A percentile compares a stretch with the other conserved stretches of the same genome.
These are phyloP conservation scores for Leptothorax acervorum DNA, from an alignment of 2,888 invertebrate species.

Conservation along the genomic window DNA sequence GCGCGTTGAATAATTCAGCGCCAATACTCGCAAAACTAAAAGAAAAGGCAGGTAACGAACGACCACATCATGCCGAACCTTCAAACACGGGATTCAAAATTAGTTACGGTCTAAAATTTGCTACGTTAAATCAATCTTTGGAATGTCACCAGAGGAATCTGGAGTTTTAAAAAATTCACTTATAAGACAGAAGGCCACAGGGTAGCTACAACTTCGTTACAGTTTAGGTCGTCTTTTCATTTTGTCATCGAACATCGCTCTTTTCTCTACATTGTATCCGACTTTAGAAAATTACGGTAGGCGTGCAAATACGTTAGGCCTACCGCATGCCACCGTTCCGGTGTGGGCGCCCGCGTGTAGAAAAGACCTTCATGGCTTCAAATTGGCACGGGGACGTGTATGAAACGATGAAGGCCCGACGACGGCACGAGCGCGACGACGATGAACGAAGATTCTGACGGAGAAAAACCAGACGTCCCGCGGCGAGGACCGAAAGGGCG, in stretches of 20 bases:
- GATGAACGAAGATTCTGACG: constrained; percentile 41
- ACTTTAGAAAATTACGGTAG: constrained; percentile 75
- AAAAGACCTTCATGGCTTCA: constrained; percentile 52
- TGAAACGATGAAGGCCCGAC: constrained; percentile 38
- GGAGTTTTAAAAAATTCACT: not conserved
- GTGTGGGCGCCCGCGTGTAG: constrained; percentile 68
- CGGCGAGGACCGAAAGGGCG: constrained; percentile 57
- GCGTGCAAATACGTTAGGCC: constrained; percentile 63
- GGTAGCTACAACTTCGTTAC: not conserved
- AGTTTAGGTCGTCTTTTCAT: not conserved
- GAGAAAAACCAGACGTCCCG: constrained; percentile 63
- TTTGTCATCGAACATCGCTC: not conserved
- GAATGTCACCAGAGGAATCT: not conserved
- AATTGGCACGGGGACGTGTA: constrained; percentile 43
- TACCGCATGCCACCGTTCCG: constrained; percentile 76
- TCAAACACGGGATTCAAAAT: not conserved
- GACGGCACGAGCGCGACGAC: constrained; percentile 39
- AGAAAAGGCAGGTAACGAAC: constrained; percentile 17
- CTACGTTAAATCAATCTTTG: not conserved
- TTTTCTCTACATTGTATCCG: constrained; percentile 56
- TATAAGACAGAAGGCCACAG: not conserved
- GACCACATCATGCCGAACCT: not conserved
- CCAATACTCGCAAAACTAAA: constrained; percentile 24
- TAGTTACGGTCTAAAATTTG: not conserved
- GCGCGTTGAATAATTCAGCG: constrained; percentile 43